Conservation (phyloP, 2,797 vertebrate genomes). For the Uromys caudimaculatus region DNA sequence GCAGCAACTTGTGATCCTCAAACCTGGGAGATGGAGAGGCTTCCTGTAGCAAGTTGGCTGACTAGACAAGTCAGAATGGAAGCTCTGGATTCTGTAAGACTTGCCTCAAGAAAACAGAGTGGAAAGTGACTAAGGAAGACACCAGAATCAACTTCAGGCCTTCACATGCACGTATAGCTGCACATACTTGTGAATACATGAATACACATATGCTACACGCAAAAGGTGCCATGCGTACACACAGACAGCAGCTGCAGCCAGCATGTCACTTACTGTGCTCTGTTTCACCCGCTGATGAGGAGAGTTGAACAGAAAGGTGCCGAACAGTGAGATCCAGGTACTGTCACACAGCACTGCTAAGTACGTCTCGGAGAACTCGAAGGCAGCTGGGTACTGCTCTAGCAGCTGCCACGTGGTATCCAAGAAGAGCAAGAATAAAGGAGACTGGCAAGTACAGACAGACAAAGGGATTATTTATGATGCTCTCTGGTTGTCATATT, state of each 20-base stretch:
- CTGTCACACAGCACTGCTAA: conserved; percentile 94
- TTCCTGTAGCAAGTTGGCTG: not conserved
- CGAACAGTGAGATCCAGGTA: conserved; percentile 94
- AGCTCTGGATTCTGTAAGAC: not conserved
- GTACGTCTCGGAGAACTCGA: conserved; percentile 97
- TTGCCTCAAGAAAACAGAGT: not conserved
- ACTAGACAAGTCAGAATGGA: not conserved
- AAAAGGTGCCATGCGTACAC: not conserved
- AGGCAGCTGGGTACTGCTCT: conserved; percentile 95
- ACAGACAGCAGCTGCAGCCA: fast-evolving
- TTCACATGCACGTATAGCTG: not conserved
- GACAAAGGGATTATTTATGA: not conserved
- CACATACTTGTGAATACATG: not conserved
- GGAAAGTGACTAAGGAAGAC: not conserved
- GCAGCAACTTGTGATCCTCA: not conserved
- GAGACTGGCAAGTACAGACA: conserved; percentile 89
- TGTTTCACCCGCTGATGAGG: conserved; percentile 93
- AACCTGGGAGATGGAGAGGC: not conserved
- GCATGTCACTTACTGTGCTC: conserved; percentile 90
- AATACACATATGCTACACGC: not conserved
- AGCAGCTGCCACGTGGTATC: conserved; percentile 98
- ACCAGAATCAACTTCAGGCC: not conserved
- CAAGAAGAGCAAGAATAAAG: conserved; percentile 96
- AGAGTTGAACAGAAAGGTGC: conserved; percentile 97
- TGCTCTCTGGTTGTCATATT: not conserved